Evolutionary conservation across 2,888 invertebrate species (phyloP), one percentile per base, ranked within the genome.

Genomic region (Pollenia angustigena): DNA sequence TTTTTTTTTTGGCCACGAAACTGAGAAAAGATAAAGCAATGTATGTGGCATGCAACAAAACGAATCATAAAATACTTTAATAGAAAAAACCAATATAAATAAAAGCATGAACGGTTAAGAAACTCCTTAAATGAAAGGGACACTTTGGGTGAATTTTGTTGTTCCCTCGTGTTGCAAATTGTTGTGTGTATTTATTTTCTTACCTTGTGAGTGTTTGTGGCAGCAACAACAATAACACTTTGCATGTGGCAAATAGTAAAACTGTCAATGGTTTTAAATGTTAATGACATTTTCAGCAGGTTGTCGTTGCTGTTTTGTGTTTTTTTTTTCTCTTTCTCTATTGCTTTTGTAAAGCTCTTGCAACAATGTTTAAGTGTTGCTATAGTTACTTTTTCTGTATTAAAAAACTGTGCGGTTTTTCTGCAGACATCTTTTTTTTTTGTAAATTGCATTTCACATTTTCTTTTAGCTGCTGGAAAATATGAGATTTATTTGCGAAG

Each of bases 231-330:
- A 50, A 69, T 18, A 52, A 64, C 64, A 44, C 56, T 56, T 78
- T 72, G 76, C 56, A 69, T 68, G 75, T 62, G 52, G 75, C 23
- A 64, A 83, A 75, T 62, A 66, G n/a, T 60, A 44, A 74, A 84
- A 68, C 72, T 74, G 58, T 64, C 75, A 82, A 69, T 75, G 64
- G 32, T 80, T 75, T 64, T 80, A 80, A 86, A 82, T 86, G 79
- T 79, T 86, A 86, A 75, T 86, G 86, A 86, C 82, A 86, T 75
- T 71, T 71, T 79, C 69, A 62, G 56, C 71, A 64, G 64, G 56
- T 54, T 80, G 66, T 52, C 23, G 46, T 62, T 81, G 2, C 10
- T 56, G 46, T 76, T 81, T 58, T 40, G 48, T n/a, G 64, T 50
- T 42, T 40, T 72, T 56, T 50, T 16, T 23, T 44, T 64, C 60